Evolutionary conservation across 2,888 invertebrate species (phyloP), one percentile per base, ranked within the genome.

Genomic region (Sericinus montela): DNA sequence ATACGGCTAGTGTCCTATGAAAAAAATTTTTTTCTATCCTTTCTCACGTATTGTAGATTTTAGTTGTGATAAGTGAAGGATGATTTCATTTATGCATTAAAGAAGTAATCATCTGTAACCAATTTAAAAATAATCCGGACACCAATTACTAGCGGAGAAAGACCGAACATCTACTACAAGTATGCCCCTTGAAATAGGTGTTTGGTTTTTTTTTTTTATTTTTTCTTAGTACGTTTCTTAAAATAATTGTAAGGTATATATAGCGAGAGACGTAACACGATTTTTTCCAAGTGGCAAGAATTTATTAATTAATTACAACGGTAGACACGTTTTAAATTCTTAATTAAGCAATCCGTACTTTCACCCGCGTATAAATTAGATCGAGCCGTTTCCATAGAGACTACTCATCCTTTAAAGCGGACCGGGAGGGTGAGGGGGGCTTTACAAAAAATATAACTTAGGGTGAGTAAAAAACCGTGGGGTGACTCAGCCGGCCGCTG

Each of bases 391-490:
- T 87, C 88, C 88, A 88, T 88, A 87, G 88, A 87, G 87, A 88
- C 88, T 88, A 86, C 87, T 88, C 88, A 88, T 88, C 88, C 88
- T 88, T 87, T 88, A 88, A 88, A 88, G 84, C 88, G 86, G 83
- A 82, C 80, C 72, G 76, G 72, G 77, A 61, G 72, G 79, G 71
- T 60, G 64, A 65, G 71, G 73, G 79, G 76, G 81, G 80, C 75
- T 79, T 87, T 84, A 79, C 80, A 80, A 87, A 89, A 89, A 89
- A 89, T 89, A 89, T 88, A 89, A 87, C 87, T 88, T 87, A 88
- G 89, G 89, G 89, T 88, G 89, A 88, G 88, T 87, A 89, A 89
- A 88, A 89, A 87, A 83, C 83, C 87, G 87, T 86, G 88, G 89
- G 89, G 89, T 89, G 89, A 89, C 84, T 88, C 87, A 87, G 84